A percentile compares a stretch with the other conserved stretches of the same genome.
Conservation (phyloP, 2,113 vertebrate genomes). For the Ellobius talpinus region DNA sequence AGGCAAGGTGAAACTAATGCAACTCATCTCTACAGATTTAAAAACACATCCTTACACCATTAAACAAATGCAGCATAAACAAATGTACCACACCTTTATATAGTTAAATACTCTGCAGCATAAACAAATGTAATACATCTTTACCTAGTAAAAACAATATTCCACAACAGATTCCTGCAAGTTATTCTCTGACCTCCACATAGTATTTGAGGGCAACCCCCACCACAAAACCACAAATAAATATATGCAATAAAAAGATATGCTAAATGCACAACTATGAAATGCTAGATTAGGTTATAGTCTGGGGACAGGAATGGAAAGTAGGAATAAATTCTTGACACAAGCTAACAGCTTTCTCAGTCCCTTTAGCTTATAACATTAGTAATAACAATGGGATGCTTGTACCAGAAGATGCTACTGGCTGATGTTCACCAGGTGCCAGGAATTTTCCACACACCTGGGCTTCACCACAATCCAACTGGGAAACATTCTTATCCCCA, state of each 20-base stretch:
- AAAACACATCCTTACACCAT: not conserved
- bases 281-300: not conserved
- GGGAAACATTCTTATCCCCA: conserved; percentile 11
- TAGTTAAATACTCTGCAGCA: not conserved
- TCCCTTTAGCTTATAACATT: not conserved
- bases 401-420: not conserved
- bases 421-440: not conserved
- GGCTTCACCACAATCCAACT: not conserved
- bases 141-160: not conserved
- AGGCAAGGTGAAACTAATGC: not conserved
- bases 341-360: conserved; percentile 13
- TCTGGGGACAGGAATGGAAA: not conserved
- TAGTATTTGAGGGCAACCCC: not conserved
- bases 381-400: not conserved
- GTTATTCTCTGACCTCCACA: not conserved
- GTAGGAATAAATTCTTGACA: not conserved
- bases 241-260: not conserved
- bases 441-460: not conserved
- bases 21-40: not conserved
- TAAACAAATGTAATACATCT: not conserved
- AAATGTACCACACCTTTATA: not conserved
- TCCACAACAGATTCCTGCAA: not conserved
- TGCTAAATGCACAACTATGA: not conserved
- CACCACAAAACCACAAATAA: not conserved
- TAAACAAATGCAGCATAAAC: not conserved